A percentile compares a stretch with the other conserved stretches of the same genome.
Evolutionary conservation across 2,888 invertebrate genomes (phyloP).

Genomic region (Nephrotoma guestfalica): DNA sequence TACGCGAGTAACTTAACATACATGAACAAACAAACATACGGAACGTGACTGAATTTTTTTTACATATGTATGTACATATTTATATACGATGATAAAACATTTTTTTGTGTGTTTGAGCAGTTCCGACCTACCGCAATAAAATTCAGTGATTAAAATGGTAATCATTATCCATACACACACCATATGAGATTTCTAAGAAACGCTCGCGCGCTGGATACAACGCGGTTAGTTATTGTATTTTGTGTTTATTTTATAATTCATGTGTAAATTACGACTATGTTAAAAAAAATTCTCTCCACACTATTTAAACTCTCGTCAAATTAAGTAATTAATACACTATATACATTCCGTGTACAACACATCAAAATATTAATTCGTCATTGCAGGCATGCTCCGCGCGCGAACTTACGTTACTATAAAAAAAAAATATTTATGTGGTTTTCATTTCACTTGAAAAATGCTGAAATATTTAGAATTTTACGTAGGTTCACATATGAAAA

Average conservation of each 20-base stretch:
- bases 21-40: background rate
- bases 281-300: background rate
- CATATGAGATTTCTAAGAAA: background rate
- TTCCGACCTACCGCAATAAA: background rate
- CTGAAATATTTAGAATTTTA: background rate
- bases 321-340: background rate
- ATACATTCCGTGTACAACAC: background rate
- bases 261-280: background rate
- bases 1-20: background rate
- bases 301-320: background rate
- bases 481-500: background rate
- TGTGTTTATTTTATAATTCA: background rate
- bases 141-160: background rate
- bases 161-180: background rate
- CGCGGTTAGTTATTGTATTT: background rate
- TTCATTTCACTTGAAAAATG: background rate
- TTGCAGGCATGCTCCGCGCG: background rate
- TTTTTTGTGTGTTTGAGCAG: background rate
- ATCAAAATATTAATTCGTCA: background rate
- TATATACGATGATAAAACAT: background rate
- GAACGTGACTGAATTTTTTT: background rate
- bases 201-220: background rate
- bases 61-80: background rate
- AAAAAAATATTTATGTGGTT: background rate
- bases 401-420: background rate